phyloP scores from a whole-genome alignment of 2,888 invertebrate genomes.

The Mimachlamys varia region DNA sequence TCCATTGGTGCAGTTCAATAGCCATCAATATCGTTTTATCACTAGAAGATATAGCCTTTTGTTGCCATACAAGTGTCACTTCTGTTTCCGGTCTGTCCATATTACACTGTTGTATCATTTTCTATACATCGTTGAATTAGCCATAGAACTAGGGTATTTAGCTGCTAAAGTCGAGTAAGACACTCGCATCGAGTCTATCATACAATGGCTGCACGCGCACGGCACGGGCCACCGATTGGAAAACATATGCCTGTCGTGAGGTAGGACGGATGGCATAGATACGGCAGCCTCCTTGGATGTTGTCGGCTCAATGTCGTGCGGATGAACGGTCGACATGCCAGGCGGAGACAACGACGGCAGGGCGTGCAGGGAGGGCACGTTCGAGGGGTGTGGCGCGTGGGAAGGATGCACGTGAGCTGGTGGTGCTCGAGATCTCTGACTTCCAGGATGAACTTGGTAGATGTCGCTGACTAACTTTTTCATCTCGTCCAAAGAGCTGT shows the following conservation, averaged over 20 bases:
- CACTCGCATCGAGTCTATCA: conserved; percentile 55
- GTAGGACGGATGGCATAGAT: conserved; percentile 45
- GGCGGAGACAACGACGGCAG: conserved; percentile 53
- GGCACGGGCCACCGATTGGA: conserved; percentile 67
- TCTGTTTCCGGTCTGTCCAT: background rate
- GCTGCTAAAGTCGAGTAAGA: conserved; percentile 47
- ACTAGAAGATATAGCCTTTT: background rate
- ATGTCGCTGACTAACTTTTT: conserved; percentile 79
- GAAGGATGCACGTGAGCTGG: conserved; percentile 49
- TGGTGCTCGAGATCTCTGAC: conserved; percentile 52
- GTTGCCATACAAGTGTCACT: conserved; percentile 32
- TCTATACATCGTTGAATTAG: conserved; percentile 20
- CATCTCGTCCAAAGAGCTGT: conserved; percentile 80
- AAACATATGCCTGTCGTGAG: conserved; percentile 65
- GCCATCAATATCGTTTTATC: background rate
- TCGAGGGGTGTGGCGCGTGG: conserved; percentile 48
- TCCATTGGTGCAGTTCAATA: background rate
- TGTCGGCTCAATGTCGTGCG: conserved; percentile 44
- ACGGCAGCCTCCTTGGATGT: conserved; percentile 49
- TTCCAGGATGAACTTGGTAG: conserved; percentile 66
- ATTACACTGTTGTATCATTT: background rate
- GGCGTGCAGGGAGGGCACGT: conserved; percentile 42
- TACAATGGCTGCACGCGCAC: conserved; percentile 70
- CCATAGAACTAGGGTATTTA: conserved; percentile 46
- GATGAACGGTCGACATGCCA: conserved; percentile 47